Base-by-base conservation (phyloP, 2,113 vertebrate genomes). In the Numenius arquata region DNA sequence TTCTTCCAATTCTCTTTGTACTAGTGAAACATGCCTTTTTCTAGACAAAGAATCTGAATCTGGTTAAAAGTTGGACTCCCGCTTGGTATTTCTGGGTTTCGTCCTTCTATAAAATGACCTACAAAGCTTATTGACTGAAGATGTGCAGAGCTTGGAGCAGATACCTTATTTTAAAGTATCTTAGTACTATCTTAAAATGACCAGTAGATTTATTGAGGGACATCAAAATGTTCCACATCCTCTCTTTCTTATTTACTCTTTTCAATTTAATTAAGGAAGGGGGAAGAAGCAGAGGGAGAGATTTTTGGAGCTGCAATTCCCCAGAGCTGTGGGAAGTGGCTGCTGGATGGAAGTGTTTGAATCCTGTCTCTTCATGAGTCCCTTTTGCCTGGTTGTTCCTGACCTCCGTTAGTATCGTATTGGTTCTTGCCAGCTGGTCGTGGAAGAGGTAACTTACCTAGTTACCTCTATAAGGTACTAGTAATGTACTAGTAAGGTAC, bases 181-280 rank as follows among this genome's bases (percentile, higher is more conserved):
- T 95, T 96, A 91, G 48, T 91, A 74, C 80, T 88, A 87, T 85
- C 94, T 82, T 91, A 95, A 96, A 96, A 87, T 90, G 12, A 8
- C 80, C 38, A 36, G 11, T 63, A 75, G 92, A 97, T 97, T 95
- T 97, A 97, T 48, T 73, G 89, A 80, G 41, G 78, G 83, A 80
- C 73, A 95, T 95, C 86, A 92, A 90, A 91, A 85, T 13, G 55
- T 96, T 95, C 95, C 5, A 11, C 61, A 50, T 87, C 78, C 88
- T 95, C 68, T 97, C 95, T 97, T 96, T 97, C 92, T 95, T 96
- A 91, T 95, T 97, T 97, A 97, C 84, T 78, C 74, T 72, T 78
- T 77, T 96, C 86, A 89, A 38, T 97, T 97, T 96, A 97, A 94
- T 97, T 96, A 85, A 96, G 50, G 91, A 93, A 97, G 88, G 14